Evolutionary conservation across 2,888 invertebrate genomes (phyloP), one percentile per base, ranked within the genome.

Genomic region (Galerucella pusilla): DNA sequence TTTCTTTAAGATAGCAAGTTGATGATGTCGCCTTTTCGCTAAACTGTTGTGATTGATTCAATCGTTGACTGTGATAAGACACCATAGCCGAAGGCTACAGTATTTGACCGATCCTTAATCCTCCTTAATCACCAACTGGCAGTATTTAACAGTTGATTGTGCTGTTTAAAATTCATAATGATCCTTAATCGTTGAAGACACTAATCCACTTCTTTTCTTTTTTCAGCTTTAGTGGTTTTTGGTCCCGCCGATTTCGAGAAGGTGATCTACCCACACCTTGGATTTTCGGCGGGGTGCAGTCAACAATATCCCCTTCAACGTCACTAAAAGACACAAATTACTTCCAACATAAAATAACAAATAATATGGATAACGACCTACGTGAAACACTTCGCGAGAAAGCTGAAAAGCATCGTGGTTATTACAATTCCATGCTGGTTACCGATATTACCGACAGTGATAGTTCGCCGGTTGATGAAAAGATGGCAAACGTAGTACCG

Each of bases 141-240:
- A n/a, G n/a, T n/a, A n/a, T n/a, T n/a, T n/a, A n/a, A n/a, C n/a
- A n/a, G n/a, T n/a, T n/a, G n/a, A n/a, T n/a, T n/a, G n/a, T n/a
- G n/a, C n/a, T n/a, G n/a, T n/a, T n/a, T n/a, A n/a, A n/a, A n/a
- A n/a, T n/a, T n/a, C n/a, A n/a, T n/a, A n/a, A n/a, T n/a, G 12
- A 52, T 14, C n/a, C 2, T 12, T 14, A 6, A 52, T 52, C 11
- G n/a, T 52, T 54, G 46, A 46, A 28, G 49, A 49, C 14, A 20
- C 11, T 57, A 7, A 57, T 57, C 10, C 20, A 57, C 2, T 57
- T n/a, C n/a, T 20, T 14, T 57, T 70, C 71, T 52, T 63, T 72
- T 80, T 83, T 74, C 80, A 86, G 87, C 85, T 87, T 86, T 79
- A 83, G 83, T 76, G 83, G 83, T 70, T 85, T 86, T 75, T 86